A percentile compares a stretch with the other conserved stretches of the same genome.
phyloP scores from a whole-genome alignment of 2,888 invertebrate species.

The Plebejus argus region DNA sequence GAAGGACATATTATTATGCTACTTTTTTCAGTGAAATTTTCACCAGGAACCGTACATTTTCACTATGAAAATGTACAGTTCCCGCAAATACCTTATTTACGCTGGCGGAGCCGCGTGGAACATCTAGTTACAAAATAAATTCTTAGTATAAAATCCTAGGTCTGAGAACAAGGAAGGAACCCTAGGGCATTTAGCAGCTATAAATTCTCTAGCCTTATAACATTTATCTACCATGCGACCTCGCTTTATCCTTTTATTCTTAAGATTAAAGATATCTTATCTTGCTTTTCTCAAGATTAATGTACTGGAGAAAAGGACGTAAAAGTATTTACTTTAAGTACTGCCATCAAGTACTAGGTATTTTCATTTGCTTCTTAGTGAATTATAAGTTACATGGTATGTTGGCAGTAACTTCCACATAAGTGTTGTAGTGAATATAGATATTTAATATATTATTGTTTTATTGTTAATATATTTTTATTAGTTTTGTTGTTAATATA shows the following conservation, averaged over 20 bases:
- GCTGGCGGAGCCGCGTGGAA: too few relatives aligned
- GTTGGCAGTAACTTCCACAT: background rate
- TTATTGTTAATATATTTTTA: too few relatives aligned
- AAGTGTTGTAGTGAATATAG: too few relatives aligned
- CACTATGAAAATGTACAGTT: too few relatives aligned
- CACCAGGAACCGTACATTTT: too few relatives aligned
- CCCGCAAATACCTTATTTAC: too few relatives aligned
- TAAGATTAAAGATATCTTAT: constrained; percentile 24
- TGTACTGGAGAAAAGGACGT: constrained; percentile 7
- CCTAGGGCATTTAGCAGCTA: constrained; percentile 23
- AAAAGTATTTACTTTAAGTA: background rate
- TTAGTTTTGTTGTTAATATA: too few relatives aligned
- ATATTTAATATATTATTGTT: too few relatives aligned
- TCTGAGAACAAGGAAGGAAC: constrained; percentile 15
- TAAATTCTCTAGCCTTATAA: constrained; percentile 22
- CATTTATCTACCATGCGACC: constrained; percentile 24
- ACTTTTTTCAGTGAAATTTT: too few relatives aligned
- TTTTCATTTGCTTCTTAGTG: background rate
- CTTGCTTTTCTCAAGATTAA: constrained; percentile 17
- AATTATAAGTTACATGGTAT: background rate
- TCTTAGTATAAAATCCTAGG: background rate
- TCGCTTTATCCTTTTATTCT: constrained; percentile 23
- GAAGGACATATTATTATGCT: too few relatives aligned
- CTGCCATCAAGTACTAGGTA: background rate
- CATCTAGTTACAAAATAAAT: background rate